A percentile compares a stretch with the other conserved stretches of the same genome.
These are phyloP conservation scores for Palloptera scutellata DNA, from an alignment of 2,888 invertebrate species.

Conservation along the genomic window DNA sequence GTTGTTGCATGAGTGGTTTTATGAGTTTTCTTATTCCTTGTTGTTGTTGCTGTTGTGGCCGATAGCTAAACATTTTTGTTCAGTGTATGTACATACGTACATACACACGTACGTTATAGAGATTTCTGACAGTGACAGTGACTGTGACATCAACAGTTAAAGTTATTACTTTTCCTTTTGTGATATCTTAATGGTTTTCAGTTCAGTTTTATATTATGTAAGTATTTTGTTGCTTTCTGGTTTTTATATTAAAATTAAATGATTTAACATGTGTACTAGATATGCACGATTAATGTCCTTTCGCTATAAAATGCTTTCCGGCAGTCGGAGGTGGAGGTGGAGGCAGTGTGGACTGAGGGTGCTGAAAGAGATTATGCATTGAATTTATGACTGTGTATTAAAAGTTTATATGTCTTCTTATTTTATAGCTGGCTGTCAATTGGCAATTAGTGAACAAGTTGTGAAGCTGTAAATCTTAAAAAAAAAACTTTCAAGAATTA, in stretches of 20 bases:
- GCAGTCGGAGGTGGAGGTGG: not conserved
- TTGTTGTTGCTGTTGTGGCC: not conserved
- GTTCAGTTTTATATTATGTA: constrained; percentile 15
- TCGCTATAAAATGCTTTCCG: constrained; percentile 30
- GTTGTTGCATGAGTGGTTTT: constrained; percentile 49
- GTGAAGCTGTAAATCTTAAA: constrained; percentile 26
- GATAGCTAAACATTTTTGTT: too few relatives aligned
- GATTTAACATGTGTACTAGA: not conserved
- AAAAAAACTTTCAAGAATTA: too few relatives aligned
- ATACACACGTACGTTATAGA: too few relatives aligned
- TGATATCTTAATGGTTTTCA: constrained; percentile 25
- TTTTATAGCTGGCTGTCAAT: constrained; percentile 30
- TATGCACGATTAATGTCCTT: too few relatives aligned
- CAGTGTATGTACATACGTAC: too few relatives aligned
- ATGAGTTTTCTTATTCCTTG: constrained; percentile 44
- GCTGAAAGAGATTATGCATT: constrained; percentile 2
- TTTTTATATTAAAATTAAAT: constrained; percentile 10
- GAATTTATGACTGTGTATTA: constrained; percentile 7
- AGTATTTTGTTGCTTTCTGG: constrained; percentile 20
- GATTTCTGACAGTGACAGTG: constrained; percentile 13
- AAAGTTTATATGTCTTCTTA: constrained; percentile 22
- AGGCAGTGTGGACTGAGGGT: not conserved
- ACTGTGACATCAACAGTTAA: constrained; percentile 13
- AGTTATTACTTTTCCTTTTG: not conserved
- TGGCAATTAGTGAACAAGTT: constrained; percentile 20